phyloP scores from a whole-genome alignment of 2,113 vertebrate genomes.

The Hippotragus niger region DNA sequence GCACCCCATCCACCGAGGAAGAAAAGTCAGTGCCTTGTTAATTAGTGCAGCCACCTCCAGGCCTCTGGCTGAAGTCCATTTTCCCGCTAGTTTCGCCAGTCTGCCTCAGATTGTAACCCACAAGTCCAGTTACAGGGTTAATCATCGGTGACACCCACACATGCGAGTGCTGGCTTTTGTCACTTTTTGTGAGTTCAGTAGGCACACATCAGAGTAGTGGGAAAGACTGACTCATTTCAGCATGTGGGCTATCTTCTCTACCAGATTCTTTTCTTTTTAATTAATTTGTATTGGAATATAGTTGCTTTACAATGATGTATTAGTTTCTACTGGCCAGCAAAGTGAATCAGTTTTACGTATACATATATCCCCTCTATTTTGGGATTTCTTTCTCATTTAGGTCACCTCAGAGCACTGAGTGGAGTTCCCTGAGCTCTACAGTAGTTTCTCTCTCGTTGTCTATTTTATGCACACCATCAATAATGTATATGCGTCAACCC shows the following conservation, averaged over 20 bases:
- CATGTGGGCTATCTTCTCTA: background rate
- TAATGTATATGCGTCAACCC: background rate
- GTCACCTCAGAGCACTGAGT: background rate
- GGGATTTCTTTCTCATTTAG: background rate
- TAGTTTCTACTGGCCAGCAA: background rate
- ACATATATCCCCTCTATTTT: background rate
- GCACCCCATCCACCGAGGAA: background rate
- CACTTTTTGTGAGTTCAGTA: background rate
- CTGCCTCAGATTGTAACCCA: background rate
- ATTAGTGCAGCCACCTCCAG: no score
- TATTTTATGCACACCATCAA: background rate
- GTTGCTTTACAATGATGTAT: background rate
- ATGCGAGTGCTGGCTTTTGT: background rate
- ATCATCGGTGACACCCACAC: background rate
- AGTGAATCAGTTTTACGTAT: background rate
- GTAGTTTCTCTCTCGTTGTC: fast-evolving
- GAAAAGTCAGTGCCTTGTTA: background rate
- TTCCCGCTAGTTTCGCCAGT: background rate
- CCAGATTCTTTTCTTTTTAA: background rate
- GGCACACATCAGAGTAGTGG: background rate
- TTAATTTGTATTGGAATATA: background rate
- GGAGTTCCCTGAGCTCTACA: background rate
- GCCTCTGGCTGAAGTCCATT: background rate
- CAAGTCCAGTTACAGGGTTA: background rate
- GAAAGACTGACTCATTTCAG: background rate